Conservation (phyloP, 2,113 vertebrate species). For the Hippocampus comes region DNA sequence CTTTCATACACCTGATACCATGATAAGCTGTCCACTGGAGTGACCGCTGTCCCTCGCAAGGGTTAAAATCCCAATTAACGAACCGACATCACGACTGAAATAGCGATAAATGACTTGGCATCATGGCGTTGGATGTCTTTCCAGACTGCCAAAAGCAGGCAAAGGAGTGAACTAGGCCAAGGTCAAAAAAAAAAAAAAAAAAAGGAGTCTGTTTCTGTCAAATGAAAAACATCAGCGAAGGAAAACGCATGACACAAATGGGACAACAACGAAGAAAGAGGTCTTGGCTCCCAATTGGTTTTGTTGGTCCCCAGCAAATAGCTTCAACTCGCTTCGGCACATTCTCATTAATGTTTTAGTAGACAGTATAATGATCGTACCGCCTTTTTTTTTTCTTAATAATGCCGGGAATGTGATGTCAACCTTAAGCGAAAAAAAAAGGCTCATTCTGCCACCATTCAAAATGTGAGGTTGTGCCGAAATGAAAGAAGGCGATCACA, state of each 20-base stretch:
- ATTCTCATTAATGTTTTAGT: background rate
- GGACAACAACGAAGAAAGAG: conserved; percentile 52
- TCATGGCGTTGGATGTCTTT: background rate
- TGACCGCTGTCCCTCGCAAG: too few species aligned
- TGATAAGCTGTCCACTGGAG: too few species aligned
- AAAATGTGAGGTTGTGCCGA: conserved; percentile 10
- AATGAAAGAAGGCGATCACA: conserved; percentile 4
- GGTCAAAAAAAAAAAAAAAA: conserved; percentile 21
- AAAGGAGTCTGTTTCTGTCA: conserved; percentile 29
- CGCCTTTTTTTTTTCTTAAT: background rate
- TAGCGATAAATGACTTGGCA: too few species aligned
- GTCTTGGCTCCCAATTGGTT: conserved; percentile 30
- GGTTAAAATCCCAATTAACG: too few species aligned
- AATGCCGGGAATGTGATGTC: background rate
- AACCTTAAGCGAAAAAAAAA: conserved; percentile 27
- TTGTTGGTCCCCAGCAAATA: conserved; percentile 6
- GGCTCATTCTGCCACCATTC: conserved; percentile 25
- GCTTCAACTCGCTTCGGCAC: background rate
- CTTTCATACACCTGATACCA: too few species aligned
- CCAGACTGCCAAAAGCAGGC: background rate
- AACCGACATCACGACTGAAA: too few species aligned
- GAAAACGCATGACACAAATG: conserved; percentile 62
- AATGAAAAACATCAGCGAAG: conserved; percentile 57
- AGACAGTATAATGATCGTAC: background rate
- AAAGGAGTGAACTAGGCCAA: conserved; percentile 50